Base-by-base conservation (phyloP, 35 echinoderm and acorn worm genomes). In the Ophioderma brevispina region DNA sequence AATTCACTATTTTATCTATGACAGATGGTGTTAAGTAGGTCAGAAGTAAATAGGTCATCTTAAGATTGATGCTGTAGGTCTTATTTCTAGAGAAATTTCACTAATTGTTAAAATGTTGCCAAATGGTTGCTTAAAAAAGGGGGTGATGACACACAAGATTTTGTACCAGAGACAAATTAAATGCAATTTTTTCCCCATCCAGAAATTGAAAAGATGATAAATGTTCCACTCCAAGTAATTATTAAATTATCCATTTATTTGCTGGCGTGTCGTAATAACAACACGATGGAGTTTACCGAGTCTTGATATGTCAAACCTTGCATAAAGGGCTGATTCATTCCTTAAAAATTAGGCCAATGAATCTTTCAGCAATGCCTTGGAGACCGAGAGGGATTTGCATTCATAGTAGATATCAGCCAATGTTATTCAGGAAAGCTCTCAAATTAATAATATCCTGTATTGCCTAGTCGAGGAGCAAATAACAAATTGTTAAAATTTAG, bases 381-480 rank as follows among this genome's bases (percentile, higher is more conserved):
- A 70, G 59, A 70, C 10, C 10, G 59, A 13, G 5, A 70, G 59
- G 59, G 59, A 70, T 70, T 70, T 70, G 3, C n/a, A 25, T 70
- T 70, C 59, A 2, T 25, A 70, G 59, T 70, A 70, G n/a, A 70
- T 25, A 13, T 6, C 59, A 70, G 3, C 10, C 59, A 18, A 70
- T 25, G 59, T 70, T 70, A 30, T 70, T 70, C 59, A 70, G 59
- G 15, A 70, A 70, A 70, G 59, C 59, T 70, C n/a, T 70, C 59
- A 70, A 70, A 70, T 70, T 70, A 70, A 70, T 70, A 70, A 70
- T 70, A 70, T 70, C 59, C 59, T 30, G 28, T 70, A 70, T 70
- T 70, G 59, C 59, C 28, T 18, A 15, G 59, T 25, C 59, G 28
- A 70, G 10, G 28, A 70, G 59, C 59, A 70, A 70, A 70, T 18